phyloP scores from a whole-genome alignment of 2,797 vertebrate genomes.

The Fistularia commersonii region DNA sequence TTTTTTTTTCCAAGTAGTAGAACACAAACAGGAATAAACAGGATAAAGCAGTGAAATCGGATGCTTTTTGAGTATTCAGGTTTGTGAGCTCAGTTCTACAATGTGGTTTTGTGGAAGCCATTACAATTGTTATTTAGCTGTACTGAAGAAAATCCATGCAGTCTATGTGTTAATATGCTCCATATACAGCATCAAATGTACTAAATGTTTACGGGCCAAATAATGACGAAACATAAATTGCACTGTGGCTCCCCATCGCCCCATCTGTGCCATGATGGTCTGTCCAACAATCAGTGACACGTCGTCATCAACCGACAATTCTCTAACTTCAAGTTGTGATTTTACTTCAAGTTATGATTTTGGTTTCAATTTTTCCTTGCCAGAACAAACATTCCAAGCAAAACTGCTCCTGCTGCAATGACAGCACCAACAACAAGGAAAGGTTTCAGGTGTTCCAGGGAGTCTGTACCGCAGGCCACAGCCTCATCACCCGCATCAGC shows the following conservation, averaged over 20 bases:
- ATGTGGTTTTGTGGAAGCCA: slow-evolving; percentile 20
- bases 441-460: slow-evolving; percentile 78
- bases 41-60: slow-evolving; percentile 29
- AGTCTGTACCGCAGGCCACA: slow-evolving; percentile 69
- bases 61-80: slow-evolving; percentile 27
- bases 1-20: too few species aligned
- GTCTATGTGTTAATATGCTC: slow-evolving; percentile 43
- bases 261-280: slow-evolving; percentile 52
- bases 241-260: slow-evolving; percentile 53
- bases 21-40: slow-evolving; percentile 38
- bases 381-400: slow-evolving; percentile 75
- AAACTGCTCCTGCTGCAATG: slow-evolving; percentile 74
- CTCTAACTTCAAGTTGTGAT: slow-evolving; percentile 34
- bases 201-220: slow-evolving; percentile 52
- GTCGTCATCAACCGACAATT: slow-evolving; percentile 44
- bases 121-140: slow-evolving; percentile 39
- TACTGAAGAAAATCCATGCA: slow-evolving; percentile 61
- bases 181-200: slow-evolving; percentile 48
- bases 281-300: slow-evolving; percentile 57
- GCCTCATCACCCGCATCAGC: slow-evolving; percentile 59
- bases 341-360: slow-evolving; percentile 32
- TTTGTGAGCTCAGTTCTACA: slow-evolving; percentile 25
- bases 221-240: slow-evolving; percentile 14
- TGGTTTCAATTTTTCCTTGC: slow-evolving; percentile 76
- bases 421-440: slow-evolving; percentile 77